Evolutionary conservation across 2,888 invertebrate species (phyloP).

Genomic region (Drymonia ruficornis): DNA sequence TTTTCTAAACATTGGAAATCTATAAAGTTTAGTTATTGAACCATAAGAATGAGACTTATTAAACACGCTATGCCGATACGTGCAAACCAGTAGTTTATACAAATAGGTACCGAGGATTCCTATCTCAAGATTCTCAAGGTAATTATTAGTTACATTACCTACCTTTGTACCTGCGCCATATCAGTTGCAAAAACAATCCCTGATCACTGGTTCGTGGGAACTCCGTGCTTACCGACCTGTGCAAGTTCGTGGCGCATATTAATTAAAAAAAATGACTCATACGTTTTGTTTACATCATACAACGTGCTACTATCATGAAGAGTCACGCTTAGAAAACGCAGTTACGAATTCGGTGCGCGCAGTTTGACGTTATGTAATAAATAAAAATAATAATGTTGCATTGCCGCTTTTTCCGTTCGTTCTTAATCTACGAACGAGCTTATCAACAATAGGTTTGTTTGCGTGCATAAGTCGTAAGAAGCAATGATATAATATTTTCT

Average conservation of each 20-base stretch:
- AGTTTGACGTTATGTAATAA: not conserved
- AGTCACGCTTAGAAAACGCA: conserved; percentile 31
- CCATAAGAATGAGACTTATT: no score
- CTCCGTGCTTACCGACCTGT: conserved; percentile 8
- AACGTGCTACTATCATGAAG: conserved; percentile 26
- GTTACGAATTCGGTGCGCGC: not conserved
- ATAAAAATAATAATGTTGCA: no score
- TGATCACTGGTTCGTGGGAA: conserved; percentile 26
- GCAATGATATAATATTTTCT: no score
- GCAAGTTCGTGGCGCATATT: conserved; percentile 29
- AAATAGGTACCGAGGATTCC: no score
- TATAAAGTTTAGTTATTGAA: no score
- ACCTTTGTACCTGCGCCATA: conserved; percentile 6
- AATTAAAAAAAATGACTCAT: conserved; percentile 36
- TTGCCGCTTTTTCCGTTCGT: no score
- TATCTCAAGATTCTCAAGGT: conserved; percentile 25
- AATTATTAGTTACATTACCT: conserved; percentile 7
- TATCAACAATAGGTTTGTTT: no score
- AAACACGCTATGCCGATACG: no score
- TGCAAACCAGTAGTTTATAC: no score
- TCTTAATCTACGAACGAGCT: no score
- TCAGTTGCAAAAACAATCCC: conserved; percentile 16
- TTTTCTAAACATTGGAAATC: no score
- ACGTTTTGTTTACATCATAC: conserved; percentile 39
- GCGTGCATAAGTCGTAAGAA: no score